phyloP scores from a whole-genome alignment of 1,140 invertebrate genomes.

The Atta colombica region DNA sequence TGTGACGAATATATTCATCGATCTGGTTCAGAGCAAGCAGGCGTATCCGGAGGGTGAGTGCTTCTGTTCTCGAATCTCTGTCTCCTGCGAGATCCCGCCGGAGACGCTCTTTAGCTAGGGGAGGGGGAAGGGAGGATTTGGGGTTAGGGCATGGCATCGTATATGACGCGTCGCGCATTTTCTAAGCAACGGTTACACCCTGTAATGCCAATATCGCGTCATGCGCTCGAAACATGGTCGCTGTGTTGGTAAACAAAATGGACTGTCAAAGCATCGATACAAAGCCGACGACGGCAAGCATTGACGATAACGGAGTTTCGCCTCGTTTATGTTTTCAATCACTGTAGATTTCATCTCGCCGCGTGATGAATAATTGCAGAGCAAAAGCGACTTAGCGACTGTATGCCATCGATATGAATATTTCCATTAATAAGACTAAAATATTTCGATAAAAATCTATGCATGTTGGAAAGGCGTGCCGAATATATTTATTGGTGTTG shows the following conservation, averaged over 20 bases:
- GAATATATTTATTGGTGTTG: not conserved
- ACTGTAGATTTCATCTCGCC: not conserved
- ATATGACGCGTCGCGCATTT: not conserved
- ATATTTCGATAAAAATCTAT: not conserved
- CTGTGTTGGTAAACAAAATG: conserved; percentile 77
- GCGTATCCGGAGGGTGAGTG: conserved; percentile 87
- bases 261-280: conserved; percentile 54
- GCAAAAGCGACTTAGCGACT: not conserved
- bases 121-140: not conserved
- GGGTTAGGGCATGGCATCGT: conserved; percentile 45
- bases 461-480: not conserved
- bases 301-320: not conserved
- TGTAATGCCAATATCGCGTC: conserved; percentile 59
- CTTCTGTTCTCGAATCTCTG: not conserved
- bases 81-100: not conserved
- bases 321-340: not conserved
- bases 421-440: not conserved
- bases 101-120: not conserved
- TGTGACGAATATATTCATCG: conserved; percentile 89
- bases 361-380: not conserved
- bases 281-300: not conserved
- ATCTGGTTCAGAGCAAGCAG: conserved; percentile 86
- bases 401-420: not conserved
- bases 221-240: conserved; percentile 77
- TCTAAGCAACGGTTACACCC: conserved; percentile 76